A percentile compares a stretch with the other conserved stretches of the same genome.
Evolutionary conservation across 1,140 invertebrate species (phyloP).

Genomic region (Temnothorax nylanderi): DNA sequence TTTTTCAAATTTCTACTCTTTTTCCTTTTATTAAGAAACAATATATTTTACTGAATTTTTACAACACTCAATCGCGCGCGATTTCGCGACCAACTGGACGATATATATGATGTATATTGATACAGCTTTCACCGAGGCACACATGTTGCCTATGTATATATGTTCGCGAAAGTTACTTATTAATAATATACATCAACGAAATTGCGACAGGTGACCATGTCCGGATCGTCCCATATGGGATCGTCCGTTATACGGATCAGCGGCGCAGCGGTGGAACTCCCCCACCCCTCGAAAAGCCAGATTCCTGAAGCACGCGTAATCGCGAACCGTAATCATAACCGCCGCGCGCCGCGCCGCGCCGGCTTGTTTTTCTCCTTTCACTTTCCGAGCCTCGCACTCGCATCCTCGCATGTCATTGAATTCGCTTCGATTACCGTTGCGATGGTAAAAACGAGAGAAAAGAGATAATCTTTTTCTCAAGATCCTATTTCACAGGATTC

Average conservation of each 20-base stretch:
- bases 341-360: background rate
- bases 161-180: background rate
- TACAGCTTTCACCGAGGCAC: too few relatives aligned
- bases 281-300: slow-evolving; percentile 61
- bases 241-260: slow-evolving; percentile 31
- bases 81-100: too few relatives aligned
- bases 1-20: background rate
- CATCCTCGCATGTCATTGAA: background rate
- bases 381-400: slow-evolving; percentile 4
- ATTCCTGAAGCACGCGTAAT: slow-evolving; percentile 70
- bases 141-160: too few relatives aligned
- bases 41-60: too few relatives aligned
- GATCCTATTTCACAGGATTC: background rate
- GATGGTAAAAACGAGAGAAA: background rate
- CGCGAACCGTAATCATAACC: background rate
- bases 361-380: slow-evolving; percentile 31
- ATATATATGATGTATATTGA: too few relatives aligned
- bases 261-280: slow-evolving; percentile 26
- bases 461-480: background rate
- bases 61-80: too few relatives aligned
- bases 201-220: slow-evolving; percentile 59
- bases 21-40: too few relatives aligned
- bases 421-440: background rate
- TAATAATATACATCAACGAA: background rate
- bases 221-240: slow-evolving; percentile 46